Evolutionary conservation across 1,140 invertebrate species (phyloP), one percentile per base, ranked within the genome.

Genomic region (Steinernema khuongi): DNA sequence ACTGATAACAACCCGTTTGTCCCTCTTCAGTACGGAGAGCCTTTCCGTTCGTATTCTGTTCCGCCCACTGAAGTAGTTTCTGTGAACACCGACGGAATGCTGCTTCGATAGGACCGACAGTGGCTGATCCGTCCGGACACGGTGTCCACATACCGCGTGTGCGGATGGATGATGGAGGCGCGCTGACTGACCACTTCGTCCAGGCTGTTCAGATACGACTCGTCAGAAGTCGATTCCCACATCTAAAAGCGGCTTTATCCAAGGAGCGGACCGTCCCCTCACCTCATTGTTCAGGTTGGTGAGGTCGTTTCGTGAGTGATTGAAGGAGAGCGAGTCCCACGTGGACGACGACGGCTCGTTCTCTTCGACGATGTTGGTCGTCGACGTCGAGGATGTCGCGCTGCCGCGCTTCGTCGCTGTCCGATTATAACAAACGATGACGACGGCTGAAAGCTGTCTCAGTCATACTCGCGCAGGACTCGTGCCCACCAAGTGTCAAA

Each of bases 41-140:
- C 50, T 22, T 60, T 60, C 11, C 50, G 50, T 4, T 60, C 22
- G 50, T 7, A 60, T 22, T 60, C 50, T 4, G 50, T 60, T 22
- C 26, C 50, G 50, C 26, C 50, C 11, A 60, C 22, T 11, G 50
- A 60, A 14, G 50, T 60, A 22, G 7, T 17, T 60, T 60, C 50
- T 14, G 50, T 60, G 50, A 60, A 60, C 50, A 60, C 50, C 50
- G 50, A 60, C 26, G 50, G 50, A 26, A 60, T 60, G 50, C 50
- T 60, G 50, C 26, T 60, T 4, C 50, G 50, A 26, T 60, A 60
- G 50, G 50, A 60, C 2, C 50, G 50, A 26, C 50, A 60, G 19
- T 60, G 50, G 19, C 50, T 60, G 19, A 60, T 60, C 19, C 50
- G 7, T 2, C 50, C 50, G 19, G 50, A 60, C 4, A 60, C 50